Evolutionary conservation across 2,113 vertebrate genomes (phyloP), one percentile per base, ranked within the genome.

Genomic region (Hippocampus comes): DNA sequence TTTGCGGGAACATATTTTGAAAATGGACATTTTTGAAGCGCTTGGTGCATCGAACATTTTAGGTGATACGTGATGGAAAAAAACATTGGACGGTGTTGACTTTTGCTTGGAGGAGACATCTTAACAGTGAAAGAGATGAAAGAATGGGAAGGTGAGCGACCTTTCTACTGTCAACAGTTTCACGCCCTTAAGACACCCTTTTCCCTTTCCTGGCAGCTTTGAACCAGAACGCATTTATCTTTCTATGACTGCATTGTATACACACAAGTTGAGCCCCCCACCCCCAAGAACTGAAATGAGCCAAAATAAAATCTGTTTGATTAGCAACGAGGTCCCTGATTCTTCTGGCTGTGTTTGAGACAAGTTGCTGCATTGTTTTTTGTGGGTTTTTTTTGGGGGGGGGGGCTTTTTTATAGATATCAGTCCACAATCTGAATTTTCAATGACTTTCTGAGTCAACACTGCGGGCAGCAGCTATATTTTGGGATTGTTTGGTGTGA

Each of bases 381-480:
- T 43, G 9, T 10, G 43, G 2, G 2, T 20, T 17, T 17, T 20
- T 6, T 51, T 18, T 1, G 18, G 49, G 48, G 30, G 30, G 30
- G 3, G 30, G 30, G 51, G 51, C 6, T 21, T 17, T 49, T 48
- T 46, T 64, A 10, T 14, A 25, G 42, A 68, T 25, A 71, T 8
- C 1, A 17, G n/a, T 21, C 57, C 10, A 41, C 65, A 70, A 63
- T 10, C 74, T 38, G 9, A 34, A 49, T 23, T 43, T 42, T 49
- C 20, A 48, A 46, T 43, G 17, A 72, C 53, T 21, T 27, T 56
- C 56, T 68, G 63, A 42, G 63, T 14, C 38, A 72, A 66, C 12
- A n/a, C 25, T 57, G 25, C 46, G 57, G 56, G 27, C 61, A 20
- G 49, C 23, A 25, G 48, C 68, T 51, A 55, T n/a, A 68, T 59